Conservation (phyloP, 2,888 invertebrate species). For the Drosophila pseudotakahashii region DNA sequence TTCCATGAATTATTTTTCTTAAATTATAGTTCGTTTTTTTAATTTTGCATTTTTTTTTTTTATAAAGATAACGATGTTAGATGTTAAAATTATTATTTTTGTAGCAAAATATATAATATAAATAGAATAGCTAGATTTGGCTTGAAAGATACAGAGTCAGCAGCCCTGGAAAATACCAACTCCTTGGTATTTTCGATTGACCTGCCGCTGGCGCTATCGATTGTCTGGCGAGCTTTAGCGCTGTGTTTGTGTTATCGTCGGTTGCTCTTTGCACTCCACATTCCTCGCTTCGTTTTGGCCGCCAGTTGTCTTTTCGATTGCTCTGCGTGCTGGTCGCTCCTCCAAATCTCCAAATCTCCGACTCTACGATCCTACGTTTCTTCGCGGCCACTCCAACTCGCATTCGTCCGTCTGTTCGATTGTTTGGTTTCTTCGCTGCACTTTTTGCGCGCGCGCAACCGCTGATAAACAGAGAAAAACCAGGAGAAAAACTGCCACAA, state of each 20-base stretch:
- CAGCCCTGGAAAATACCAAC: slow-evolving; percentile 3
- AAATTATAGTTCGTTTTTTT: too few relatives aligned
- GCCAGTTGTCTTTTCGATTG: slow-evolving; percentile 51
- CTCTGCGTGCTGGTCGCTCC: slow-evolving; percentile 67
- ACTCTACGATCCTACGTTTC: slow-evolving; percentile 30
- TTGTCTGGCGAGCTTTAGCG: background rate
- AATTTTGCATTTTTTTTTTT: too few relatives aligned
- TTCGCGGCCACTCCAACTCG: slow-evolving; percentile 24
- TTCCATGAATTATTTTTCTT: too few relatives aligned
- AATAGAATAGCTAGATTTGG: background rate
- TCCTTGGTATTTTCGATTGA: slow-evolving; percentile 11
- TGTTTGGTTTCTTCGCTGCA: slow-evolving; percentile 26
- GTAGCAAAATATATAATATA: too few relatives aligned
- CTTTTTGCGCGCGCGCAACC: slow-evolving; percentile 35
- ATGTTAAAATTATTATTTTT: too few relatives aligned
- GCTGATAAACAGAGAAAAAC: slow-evolving; percentile 2
- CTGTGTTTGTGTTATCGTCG: slow-evolving; percentile 46
- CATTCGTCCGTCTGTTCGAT: slow-evolving; percentile 6
- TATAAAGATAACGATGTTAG: too few relatives aligned
- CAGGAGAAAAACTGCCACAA: background rate
- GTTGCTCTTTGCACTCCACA: slow-evolving; percentile 46
- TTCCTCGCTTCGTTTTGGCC: slow-evolving; percentile 35
- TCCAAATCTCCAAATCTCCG: slow-evolving; percentile 5
- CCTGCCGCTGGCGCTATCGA: background rate
- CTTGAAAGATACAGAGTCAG: background rate